Conservation (phyloP, 2,888 invertebrate species). For the Malthinus flaveolus region DNA sequence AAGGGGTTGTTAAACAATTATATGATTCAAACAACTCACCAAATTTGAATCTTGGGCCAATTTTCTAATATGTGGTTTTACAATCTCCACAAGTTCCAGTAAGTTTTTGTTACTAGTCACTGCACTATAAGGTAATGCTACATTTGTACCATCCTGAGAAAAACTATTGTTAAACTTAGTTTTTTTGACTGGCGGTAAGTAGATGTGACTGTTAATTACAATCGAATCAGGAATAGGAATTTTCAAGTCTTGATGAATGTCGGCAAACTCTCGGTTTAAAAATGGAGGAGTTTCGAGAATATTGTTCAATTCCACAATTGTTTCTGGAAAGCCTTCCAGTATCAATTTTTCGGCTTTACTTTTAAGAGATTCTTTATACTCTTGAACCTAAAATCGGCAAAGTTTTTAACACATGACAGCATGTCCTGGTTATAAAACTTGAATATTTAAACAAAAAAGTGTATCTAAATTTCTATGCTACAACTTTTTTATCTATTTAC, state of each 20-base stretch:
- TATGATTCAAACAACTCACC: conserved; percentile 59
- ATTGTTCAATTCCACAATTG: conserved; percentile 88
- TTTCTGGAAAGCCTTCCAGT: conserved; percentile 88
- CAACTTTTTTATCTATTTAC: conserved; percentile 4
- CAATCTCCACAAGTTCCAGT: conserved; percentile 83
- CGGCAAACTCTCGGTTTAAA: conserved; percentile 74
- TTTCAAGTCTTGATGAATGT: conserved; percentile 82
- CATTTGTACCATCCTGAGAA: conserved; percentile 65
- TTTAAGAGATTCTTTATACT: conserved; percentile 87
- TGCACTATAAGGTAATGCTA: conserved; percentile 79
- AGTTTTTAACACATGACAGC: conserved; percentile 5
- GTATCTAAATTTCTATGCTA: neutral
- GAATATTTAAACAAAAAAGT: neutral
- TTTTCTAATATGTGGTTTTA: conserved; percentile 95
- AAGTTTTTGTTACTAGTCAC: conserved; percentile 87
- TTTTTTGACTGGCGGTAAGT: conserved; percentile 67
- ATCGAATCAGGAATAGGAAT: conserved; percentile 87
- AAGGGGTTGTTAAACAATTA: neutral
- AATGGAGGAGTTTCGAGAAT: conserved; percentile 83
- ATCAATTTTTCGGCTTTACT: conserved; percentile 87
- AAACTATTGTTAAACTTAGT: conserved; percentile 56
- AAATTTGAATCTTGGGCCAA: conserved; percentile 94
- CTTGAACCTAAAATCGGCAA: conserved; percentile 70
- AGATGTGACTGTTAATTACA: conserved; percentile 62
- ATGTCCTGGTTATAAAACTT: neutral